Conservation (phyloP, 2,888 invertebrate species). For the Trichogramma dendrolimi region DNA sequence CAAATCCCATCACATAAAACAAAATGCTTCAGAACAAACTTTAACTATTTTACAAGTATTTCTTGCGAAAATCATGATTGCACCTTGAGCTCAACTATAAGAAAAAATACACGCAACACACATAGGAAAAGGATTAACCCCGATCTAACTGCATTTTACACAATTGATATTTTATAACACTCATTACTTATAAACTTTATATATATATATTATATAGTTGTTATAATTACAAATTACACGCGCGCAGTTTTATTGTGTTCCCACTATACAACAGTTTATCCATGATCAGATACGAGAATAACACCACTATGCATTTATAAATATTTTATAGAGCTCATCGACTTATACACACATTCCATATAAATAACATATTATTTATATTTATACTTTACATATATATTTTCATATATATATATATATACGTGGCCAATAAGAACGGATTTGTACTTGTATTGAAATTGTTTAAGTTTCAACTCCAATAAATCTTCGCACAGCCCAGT, state of each 20-base stretch:
- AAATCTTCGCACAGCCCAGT: constrained; percentile 52
- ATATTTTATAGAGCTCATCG: neutral
- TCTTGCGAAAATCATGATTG: constrained; percentile 19
- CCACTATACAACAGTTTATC: constrained; percentile 12
- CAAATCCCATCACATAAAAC: neutral
- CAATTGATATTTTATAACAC: neutral
- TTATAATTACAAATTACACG: constrained; percentile 25
- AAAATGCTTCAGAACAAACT: constrained; percentile 20
- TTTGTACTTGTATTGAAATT: constrained; percentile 54
- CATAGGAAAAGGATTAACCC: neutral
- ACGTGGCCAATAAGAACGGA: constrained; percentile 53
- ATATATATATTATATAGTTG: neutral
- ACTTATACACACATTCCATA: constrained; percentile 33
- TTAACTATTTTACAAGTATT: constrained; percentile 27
- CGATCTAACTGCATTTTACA: neutral
- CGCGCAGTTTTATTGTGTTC: constrained; percentile 7
- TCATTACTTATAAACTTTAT: neutral
- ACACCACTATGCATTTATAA: neutral
- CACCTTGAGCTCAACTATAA: constrained; percentile 14
- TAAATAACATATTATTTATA: constrained; percentile 45
- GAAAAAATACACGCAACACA: constrained; percentile 11
- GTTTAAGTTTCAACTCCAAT: constrained; percentile 51
- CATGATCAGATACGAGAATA: neutral
- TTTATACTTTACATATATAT: neutral
- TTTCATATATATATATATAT: constrained; percentile 45